Conservation (phyloP, 2,888 invertebrate genomes). For the Diploptera punctata region DNA sequence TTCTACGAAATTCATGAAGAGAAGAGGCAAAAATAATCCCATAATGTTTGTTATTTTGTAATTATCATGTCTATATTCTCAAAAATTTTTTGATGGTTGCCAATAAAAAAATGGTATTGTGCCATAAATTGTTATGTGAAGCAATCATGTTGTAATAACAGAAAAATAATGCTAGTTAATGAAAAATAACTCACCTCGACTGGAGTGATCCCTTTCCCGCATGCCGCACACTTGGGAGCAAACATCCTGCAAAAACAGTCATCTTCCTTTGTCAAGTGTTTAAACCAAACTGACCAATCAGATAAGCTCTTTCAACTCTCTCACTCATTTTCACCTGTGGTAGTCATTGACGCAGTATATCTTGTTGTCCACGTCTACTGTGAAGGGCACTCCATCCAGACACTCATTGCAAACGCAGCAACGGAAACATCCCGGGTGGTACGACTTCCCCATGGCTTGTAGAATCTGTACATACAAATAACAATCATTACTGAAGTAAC, state of each 20-base stretch:
- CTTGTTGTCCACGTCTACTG: constrained; percentile 96
- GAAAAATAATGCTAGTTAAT: too few species aligned
- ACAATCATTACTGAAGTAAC: background rate
- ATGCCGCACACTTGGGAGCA: constrained; percentile 97
- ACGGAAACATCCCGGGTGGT: constrained; percentile 98
- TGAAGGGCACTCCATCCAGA: constrained; percentile 97
- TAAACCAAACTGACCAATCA: too few species aligned
- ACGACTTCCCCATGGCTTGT: constrained; percentile 99
- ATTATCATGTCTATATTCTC: too few species aligned
- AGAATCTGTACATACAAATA: constrained; percentile 74
- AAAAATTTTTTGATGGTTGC: too few species aligned
- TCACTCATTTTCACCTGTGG: constrained; percentile 61
- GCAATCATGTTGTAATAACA: too few species aligned
- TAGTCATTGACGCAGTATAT: constrained; percentile 99
- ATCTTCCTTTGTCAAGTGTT: background rate
- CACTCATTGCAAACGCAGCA: constrained; percentile 98
- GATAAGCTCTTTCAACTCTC: too few species aligned
- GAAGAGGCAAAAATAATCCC: too few species aligned
- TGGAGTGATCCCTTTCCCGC: constrained; percentile 95
- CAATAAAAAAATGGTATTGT: too few species aligned
- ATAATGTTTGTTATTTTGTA: too few species aligned
- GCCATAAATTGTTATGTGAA: too few species aligned
- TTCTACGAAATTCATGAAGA: too few species aligned
- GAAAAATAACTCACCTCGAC: constrained; percentile 84
- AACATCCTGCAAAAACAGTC: constrained; percentile 74